Base-by-base conservation (phyloP, 1,140 invertebrate species). In the Zaprionus davidi region DNA sequence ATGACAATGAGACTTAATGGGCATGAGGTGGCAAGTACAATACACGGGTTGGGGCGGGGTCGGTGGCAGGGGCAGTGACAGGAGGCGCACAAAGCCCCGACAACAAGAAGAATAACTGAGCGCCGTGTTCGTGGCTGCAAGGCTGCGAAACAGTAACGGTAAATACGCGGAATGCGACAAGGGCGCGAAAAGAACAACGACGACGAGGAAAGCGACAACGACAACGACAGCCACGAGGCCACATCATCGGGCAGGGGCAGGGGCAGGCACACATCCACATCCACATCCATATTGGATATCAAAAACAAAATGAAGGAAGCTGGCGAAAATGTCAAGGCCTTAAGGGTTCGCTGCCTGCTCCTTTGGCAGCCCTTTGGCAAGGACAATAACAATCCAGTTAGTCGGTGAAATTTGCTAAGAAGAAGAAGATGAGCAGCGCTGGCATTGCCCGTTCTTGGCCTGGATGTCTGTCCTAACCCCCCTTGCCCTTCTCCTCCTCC, bases 301-400 rank as follows among this genome's bases (percentile, higher is more conserved):
- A 11, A 34, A 11, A 34, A 34, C 31, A 51, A 24, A 51, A 22
- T 20, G 20, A 51, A 24, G 46, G 20, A 51, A 51, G 46, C 11
- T 22, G 20, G 46, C 20, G 4, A 84, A 87, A 87, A 87, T 87
- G 84, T 87, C 84, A 88, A 87, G 84, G 84, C 38, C 68, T 31
- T 53, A 62, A 55, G 78, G 46, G 49, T 62, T 64, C 20, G 46
- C n/a, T 41, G 38, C 59, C 24, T 64, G 55, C 34, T 49, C 41
- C 68, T 49, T 49, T 76, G 73, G 56, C 69, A 76, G 60, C 67
- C 59, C 73, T 58, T 76, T 71, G 46, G 44, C 67, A 60, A 72
- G 46, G 62, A 66, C 74, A 76, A 59, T 60, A 57, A 71, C 60
- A 71, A 76, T 71, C 38, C 69, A 55, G 74, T 76, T 72, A 60